Evolutionary conservation across 2,888 invertebrate species (phyloP).

Genomic region (Acanthococcus lagerstroemiae): DNA sequence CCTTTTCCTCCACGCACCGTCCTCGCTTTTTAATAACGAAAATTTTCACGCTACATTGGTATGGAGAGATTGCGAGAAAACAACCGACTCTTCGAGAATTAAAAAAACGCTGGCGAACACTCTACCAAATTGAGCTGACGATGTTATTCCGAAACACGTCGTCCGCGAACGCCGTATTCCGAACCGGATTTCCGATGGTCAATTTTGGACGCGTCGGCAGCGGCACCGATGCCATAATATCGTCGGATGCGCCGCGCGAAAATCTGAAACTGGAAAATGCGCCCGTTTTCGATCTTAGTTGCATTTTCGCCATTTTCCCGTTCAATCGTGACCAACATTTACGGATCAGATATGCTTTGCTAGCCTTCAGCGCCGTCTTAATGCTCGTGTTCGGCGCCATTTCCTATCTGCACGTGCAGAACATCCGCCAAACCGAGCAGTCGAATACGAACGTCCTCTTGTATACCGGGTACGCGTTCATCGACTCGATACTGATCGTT

Average conservation of each 20-base stretch:
- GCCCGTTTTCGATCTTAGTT: conserved; percentile 5
- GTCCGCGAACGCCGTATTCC: too few species aligned
- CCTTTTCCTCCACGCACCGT: too few species aligned
- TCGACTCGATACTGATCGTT: conserved; percentile 24
- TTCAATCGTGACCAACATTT: conserved; percentile 1
- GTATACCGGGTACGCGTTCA: conserved; percentile 25
- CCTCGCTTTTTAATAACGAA: too few species aligned
- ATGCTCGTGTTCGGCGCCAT: conserved; percentile 1
- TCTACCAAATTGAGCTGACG: too few species aligned
- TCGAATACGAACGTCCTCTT: conserved; percentile 30
- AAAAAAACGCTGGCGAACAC: too few species aligned
- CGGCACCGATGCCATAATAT: background rate
- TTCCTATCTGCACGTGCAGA: background rate
- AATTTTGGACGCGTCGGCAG: too few species aligned
- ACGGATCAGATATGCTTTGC: conserved; percentile 4
- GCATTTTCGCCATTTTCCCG: conserved; percentile 16
- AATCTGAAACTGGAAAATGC: conserved; percentile 12
- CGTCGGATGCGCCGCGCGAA: background rate
- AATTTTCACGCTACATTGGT: too few species aligned
- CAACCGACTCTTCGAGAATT: too few species aligned
- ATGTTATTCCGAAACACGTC: too few species aligned
- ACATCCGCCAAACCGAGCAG: conserved; percentile 12
- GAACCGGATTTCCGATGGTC: too few species aligned
- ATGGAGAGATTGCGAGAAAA: too few species aligned
- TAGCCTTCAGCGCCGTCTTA: conserved; percentile 20